Base-by-base conservation (phyloP, 1,140 invertebrate genomes). In the Melitaea cinxia region DNA sequence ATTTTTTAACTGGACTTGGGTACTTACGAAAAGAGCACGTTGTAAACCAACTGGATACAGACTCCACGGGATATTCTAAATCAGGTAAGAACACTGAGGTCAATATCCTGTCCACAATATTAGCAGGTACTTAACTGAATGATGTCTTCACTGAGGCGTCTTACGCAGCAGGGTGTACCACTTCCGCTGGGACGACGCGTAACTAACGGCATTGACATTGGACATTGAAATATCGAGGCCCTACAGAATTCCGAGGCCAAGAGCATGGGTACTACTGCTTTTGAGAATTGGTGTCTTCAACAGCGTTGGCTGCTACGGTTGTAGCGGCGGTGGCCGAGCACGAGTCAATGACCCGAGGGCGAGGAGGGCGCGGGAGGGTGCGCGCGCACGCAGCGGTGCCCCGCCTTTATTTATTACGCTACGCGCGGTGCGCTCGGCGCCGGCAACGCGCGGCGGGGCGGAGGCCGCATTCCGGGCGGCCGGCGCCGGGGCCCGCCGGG, bases 371-470 rank as follows among this genome's bases (percentile, higher is more conserved):
- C 85, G 87, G 83, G 84, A 85, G 80, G 80, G 82, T 87, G 87
- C 87, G 85, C 87, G 80, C 87, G 85, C 87, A 88, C 82, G 81
- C 84, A 87, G 78, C 79, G 78, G 84, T 84, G 87, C 87, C 87
- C 87, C 85, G 85, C 87, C 85, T 89, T 89, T 89, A 88, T 88
- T 89, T 89, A 89, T 88, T 89, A 89, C 87, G 87, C 83, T 89
- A 88, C 87, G 83, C 78, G 83, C 84, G 84, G 82, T 73, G 80
- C 82, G 82, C 69, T 81, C 80, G 79, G 82, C 82, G 84, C 85
- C 82, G 83, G 76, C 78, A 79, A 74, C 78, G 80, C 78, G 81
- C 80, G 80, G 83, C 77, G 87, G 85, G 85, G 87, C 84, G 85
- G 85, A 85, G 83, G 85, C 87, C 84, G 84, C 84, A 88, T 88